Conservation (phyloP, 1,140 invertebrate genomes). For the Stratiolaelaps scimitus region DNA sequence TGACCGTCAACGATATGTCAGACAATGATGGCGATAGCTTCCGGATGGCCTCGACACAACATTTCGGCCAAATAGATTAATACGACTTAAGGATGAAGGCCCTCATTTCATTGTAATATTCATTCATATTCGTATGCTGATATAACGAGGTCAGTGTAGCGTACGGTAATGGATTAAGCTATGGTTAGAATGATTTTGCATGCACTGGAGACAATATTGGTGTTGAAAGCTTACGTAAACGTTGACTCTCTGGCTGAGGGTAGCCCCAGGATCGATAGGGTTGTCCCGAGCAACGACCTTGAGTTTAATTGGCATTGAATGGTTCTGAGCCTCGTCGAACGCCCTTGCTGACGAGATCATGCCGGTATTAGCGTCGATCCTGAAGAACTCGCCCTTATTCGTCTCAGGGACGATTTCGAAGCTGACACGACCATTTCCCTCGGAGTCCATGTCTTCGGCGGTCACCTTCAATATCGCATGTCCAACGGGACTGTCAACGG, state of each 20-base stretch:
- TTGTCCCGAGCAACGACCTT: constrained; percentile 61
- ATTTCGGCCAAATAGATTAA: too few relatives aligned
- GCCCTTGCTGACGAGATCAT: constrained; percentile 57
- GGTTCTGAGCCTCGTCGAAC: constrained; percentile 52
- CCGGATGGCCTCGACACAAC: neutral
- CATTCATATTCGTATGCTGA: too few relatives aligned
- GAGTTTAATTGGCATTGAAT: constrained; percentile 57
- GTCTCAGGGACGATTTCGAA: constrained; percentile 54
- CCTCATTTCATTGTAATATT: neutral
- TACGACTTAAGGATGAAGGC: too few relatives aligned
- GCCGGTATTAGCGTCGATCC: constrained; percentile 57
- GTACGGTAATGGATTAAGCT: neutral
- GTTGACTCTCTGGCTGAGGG: constrained; percentile 43
- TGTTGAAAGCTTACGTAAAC: constrained; percentile 47
- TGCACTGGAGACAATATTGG: neutral
- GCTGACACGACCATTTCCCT: constrained; percentile 58
- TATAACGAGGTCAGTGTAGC: too few relatives aligned
- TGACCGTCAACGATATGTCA: constrained; percentile 30
- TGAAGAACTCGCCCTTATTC: constrained; percentile 54
- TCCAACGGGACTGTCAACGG: constrained; percentile 53
- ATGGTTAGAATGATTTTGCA: neutral
- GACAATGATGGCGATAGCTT: neutral
- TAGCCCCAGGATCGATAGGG: constrained; percentile 41
- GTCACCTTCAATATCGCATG: constrained; percentile 60
- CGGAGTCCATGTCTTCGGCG: constrained; percentile 67